phyloP scores from a whole-genome alignment of 2,888 invertebrate species.

The Drepana falcataria region DNA sequence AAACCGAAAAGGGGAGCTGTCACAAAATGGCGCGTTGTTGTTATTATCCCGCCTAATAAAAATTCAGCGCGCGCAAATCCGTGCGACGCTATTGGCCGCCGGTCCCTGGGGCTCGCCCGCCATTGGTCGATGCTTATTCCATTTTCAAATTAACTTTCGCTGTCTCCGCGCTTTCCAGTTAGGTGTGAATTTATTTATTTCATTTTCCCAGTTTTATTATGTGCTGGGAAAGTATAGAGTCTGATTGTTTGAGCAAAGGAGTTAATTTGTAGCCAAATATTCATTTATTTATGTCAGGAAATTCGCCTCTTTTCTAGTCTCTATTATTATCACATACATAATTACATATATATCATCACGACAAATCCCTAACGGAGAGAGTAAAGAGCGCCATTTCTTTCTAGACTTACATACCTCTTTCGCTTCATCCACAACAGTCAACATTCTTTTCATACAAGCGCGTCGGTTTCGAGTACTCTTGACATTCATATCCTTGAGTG shows the following conservation, averaged over 20 bases:
- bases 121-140: slow-evolving; percentile 74
- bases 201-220: slow-evolving; percentile 48
- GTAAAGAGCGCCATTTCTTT: too few species aligned
- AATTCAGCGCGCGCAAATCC: slow-evolving; percentile 78
- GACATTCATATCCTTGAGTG: too few species aligned
- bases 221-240: slow-evolving; percentile 22
- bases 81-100: slow-evolving; percentile 54
- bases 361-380: too few species aligned
- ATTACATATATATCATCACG: too few species aligned
- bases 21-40: slow-evolving; percentile 75
- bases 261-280: too few species aligned
- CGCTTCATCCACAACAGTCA: too few species aligned
- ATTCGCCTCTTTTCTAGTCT: too few species aligned
- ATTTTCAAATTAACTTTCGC: slow-evolving; percentile 79
- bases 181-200: slow-evolving; percentile 60
- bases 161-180: slow-evolving; percentile 56
- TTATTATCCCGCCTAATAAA: slow-evolving; percentile 77
- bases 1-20: slow-evolving; percentile 64
- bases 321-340: too few species aligned
- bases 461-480: too few species aligned
- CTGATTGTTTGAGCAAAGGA: slow-evolving; percentile 15
- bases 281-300: too few species aligned
- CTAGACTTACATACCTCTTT: too few species aligned
- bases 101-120: slow-evolving; percentile 52
- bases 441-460: too few species aligned